These are phyloP conservation scores for Umimayanthus chanpuru DNA, from an alignment of 92 coral and sea anemone species.

Conservation along the genomic window DNA sequence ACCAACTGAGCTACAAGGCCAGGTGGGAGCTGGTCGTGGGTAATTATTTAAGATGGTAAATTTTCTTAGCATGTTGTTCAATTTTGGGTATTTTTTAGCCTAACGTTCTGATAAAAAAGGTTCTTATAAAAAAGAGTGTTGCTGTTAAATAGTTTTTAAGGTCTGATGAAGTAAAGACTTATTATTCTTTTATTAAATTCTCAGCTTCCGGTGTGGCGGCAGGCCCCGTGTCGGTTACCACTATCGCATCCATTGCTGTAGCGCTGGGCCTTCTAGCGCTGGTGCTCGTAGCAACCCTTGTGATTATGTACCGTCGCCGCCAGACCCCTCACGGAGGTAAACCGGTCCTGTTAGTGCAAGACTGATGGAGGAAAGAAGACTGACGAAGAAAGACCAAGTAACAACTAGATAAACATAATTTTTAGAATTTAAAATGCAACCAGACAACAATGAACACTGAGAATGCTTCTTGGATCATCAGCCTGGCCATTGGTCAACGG, in stretches of 20 bases:
- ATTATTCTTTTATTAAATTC: not conserved
- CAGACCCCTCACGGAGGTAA: not conserved
- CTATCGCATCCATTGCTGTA: constrained; percentile 25
- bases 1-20: too few species aligned
- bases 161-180: not conserved
- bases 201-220: not conserved
- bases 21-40: too few species aligned
- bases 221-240: not conserved
- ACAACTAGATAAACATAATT: not conserved
- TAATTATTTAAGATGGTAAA: too few species aligned
- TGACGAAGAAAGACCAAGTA: not conserved
- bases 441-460: not conserved
- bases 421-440: too few species aligned
- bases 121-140: too few species aligned
- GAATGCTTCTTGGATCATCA: too few species aligned
- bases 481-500: not conserved
- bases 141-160: not conserved
- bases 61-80: too few species aligned
- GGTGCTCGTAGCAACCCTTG: constrained; percentile 5
- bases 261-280: constrained; percentile 9
- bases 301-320: constrained; percentile 28
- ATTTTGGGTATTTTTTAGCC: too few species aligned
- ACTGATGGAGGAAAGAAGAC: not conserved
- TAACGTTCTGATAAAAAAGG: too few species aligned
- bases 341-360: constrained; percentile 33